Conservation (phyloP, 2,888 invertebrate species). For the Vandiemenella viatica region DNA sequence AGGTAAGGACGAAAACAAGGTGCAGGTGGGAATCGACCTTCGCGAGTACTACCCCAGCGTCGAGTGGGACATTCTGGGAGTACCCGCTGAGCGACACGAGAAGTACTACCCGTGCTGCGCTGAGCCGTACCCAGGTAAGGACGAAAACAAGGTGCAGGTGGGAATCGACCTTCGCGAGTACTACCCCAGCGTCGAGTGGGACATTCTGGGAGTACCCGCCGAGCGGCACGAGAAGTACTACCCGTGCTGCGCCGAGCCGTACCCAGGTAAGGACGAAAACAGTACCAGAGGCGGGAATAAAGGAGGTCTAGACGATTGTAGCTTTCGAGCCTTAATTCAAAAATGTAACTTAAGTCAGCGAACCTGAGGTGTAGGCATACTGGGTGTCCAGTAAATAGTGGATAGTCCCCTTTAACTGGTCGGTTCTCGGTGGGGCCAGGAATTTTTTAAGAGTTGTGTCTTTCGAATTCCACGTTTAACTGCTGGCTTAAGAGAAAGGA, state of each 20-base stretch:
- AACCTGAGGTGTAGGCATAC: too few relatives aligned
- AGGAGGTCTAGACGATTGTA: too few relatives aligned
- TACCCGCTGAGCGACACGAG: constrained; percentile 80
- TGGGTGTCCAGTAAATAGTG: too few relatives aligned
- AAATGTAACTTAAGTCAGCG: too few relatives aligned
- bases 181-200: constrained; percentile 90
- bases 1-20: constrained; percentile 61
- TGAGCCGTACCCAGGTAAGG: constrained; percentile 80
- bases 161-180: constrained; percentile 84
- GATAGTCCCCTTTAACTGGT: too few relatives aligned
- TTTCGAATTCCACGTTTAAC: too few relatives aligned
- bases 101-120: constrained; percentile 90
- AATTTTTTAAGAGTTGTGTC: too few relatives aligned
- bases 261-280: constrained; percentile 66
- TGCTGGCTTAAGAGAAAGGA: too few relatives aligned
- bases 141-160: constrained; percentile 68
- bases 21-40: constrained; percentile 78
- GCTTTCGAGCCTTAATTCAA: too few relatives aligned
- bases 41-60: constrained; percentile 85
- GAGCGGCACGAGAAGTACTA: constrained; percentile 83
- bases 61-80: constrained; percentile 85
- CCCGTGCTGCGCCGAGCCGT: constrained; percentile 88
- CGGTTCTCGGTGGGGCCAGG: too few relatives aligned
- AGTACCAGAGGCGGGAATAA: too few relatives aligned
- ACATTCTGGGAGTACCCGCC: constrained; percentile 80